Evolutionary conservation across 2,888 invertebrate species (phyloP), one percentile per base, ranked within the genome.

Genomic region (Sarcophaga rosellei): DNA sequence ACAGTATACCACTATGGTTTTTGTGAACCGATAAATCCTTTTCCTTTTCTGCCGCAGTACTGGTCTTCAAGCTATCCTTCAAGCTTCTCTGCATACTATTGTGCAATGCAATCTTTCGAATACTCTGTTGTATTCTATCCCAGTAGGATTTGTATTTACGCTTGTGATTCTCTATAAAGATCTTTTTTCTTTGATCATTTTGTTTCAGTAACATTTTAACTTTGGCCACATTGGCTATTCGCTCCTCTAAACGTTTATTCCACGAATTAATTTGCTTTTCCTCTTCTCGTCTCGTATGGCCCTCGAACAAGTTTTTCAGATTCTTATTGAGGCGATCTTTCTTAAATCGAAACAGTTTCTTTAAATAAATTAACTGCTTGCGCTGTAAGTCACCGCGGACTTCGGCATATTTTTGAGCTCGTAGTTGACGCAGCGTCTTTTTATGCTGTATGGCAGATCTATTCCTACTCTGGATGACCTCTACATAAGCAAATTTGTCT

Each of bases 291-390:
- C 69, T 45, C 10, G 77, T 1, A 0, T 89, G 89, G 20, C 87
- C 88, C 11, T 90, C 90, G 0, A 84, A 63, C 47, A 91, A 62
- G 1, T 78, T 73, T 3, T 88, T 88, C 65, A 90, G 81, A 47
- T 91, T 90, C 68, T 88, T 91, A n/a, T 91, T 89, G 3, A 90
- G 87, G 4, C 92, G 90, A 53, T 92, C 91, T 69, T 90, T 90
- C 61, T 92, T 92, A 25, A 91, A 90, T 74, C 92, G 91, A 45
- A 91, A 90, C 17, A 90, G 84, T 79, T 92, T 93, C 87, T 93
- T 93, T 4, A 92, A 79, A n/a, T 89, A 90, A 45, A 93, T 93
- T 12, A 93, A 72, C 15, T 90, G 89, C 44, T 92, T 92, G 6
- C 91, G 89, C 81, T 91, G 89, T 61, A 92, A 63, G 84, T 93